Percentiles rank a stretch among this genome's conserved stretches.
Evolutionary conservation across 2,888 invertebrate species (phyloP).

Genomic region (Dendrolimus houi): DNA sequence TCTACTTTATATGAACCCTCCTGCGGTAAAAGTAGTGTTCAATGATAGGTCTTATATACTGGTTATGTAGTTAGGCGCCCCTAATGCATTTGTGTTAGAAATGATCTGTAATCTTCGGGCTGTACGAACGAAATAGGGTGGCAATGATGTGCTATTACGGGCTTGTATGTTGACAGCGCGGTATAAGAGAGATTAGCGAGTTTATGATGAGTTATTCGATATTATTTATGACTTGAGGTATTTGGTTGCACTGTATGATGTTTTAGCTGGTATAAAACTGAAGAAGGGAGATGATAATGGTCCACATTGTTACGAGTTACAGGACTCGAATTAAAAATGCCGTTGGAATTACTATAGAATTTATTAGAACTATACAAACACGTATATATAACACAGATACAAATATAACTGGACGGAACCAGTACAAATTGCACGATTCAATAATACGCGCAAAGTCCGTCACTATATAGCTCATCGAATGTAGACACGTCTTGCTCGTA

Average conservation of each 20-base stretch:
- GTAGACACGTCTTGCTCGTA: too few relatives aligned
- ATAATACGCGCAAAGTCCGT: too few relatives aligned
- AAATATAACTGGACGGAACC: too few relatives aligned
- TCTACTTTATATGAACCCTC: conserved; percentile 28
- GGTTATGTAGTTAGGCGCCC: conserved; percentile 20
- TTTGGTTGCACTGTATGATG: background rate
- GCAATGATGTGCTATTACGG: conserved; percentile 60
- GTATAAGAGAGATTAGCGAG: conserved; percentile 39
- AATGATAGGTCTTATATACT: conserved; percentile 16
- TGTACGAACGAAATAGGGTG: conserved; percentile 52
- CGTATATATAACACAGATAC: too few relatives aligned
- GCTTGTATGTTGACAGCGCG: conserved; percentile 54
- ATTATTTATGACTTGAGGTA: conserved; percentile 8
- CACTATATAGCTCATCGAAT: too few relatives aligned
- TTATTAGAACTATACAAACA: too few relatives aligned
- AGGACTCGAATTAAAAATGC: too few relatives aligned
- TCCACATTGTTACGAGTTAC: too few relatives aligned
- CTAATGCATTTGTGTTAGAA: conserved; percentile 32
- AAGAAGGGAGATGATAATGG: too few relatives aligned
- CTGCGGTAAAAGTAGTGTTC: conserved; percentile 14
- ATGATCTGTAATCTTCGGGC: conserved; percentile 66
- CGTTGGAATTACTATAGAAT: too few relatives aligned
- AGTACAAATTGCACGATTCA: too few relatives aligned
- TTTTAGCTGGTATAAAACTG: too few relatives aligned
- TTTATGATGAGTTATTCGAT: conserved; percentile 16